phyloP scores from a whole-genome alignment of 2,888 invertebrate species.

The Prionchulus punctatus region DNA sequence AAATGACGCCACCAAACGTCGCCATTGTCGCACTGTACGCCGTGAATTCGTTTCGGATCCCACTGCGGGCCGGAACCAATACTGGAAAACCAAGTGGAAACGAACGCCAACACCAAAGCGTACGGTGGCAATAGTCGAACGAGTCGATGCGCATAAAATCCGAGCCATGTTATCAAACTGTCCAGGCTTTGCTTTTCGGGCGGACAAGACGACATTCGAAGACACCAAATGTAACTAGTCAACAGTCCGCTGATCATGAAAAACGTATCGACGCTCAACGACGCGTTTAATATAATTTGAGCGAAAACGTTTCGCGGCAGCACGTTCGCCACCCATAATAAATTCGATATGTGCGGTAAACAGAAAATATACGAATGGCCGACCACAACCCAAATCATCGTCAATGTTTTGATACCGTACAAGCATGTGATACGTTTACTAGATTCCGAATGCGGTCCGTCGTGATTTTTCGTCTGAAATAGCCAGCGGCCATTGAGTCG shows the following conservation, averaged over 20 bases:
- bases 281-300: constrained; percentile 19
- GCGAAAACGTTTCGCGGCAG: constrained; percentile 12
- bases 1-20: constrained; percentile 17
- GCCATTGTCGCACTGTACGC: constrained; percentile 14
- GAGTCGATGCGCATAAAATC: constrained; percentile 15
- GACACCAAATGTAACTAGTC: constrained; percentile 16
- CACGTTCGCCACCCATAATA: background rate
- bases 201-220: too few relatives aligned
- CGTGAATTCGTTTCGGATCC: constrained; percentile 17
- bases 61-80: constrained; percentile 13
- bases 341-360: constrained; percentile 6
- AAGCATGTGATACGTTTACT: constrained; percentile 2
- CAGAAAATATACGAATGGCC: constrained; percentile 12
- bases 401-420: constrained; percentile 5
- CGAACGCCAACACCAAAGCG: constrained; percentile 11
- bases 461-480: background rate
- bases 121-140: constrained; percentile 13
- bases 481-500: background rate
- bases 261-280: constrained; percentile 22
- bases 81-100: background rate
- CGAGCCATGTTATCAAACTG: constrained; percentile 12
- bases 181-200: constrained; percentile 3
- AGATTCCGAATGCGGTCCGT: background rate
- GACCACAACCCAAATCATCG: constrained; percentile 10
- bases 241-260: constrained; percentile 18